These are phyloP conservation scores for Osmoderma eremita DNA, from an alignment of 2,888 invertebrate genomes.

Conservation along the genomic window DNA sequence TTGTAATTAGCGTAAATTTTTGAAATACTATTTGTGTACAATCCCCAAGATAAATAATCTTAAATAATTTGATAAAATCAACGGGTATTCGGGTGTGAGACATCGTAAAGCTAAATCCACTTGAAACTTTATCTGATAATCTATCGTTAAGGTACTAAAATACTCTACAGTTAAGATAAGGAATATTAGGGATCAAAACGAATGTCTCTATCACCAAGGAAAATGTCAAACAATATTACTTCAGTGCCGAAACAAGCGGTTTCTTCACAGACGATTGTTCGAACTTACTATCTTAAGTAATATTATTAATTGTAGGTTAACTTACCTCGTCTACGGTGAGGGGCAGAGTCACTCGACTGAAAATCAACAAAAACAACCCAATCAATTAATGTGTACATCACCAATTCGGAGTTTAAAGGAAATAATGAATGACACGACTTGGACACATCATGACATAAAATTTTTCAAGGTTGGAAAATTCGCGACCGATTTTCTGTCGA, in stretches of 20 bases:
- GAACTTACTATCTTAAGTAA: too few species aligned
- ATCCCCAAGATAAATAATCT: too few species aligned
- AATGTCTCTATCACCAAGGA: not conserved
- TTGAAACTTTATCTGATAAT: constrained; percentile 12
- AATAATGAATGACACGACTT: constrained; percentile 28
- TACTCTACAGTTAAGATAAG: not conserved
- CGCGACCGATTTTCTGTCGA: constrained; percentile 1
- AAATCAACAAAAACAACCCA: constrained; percentile 52
- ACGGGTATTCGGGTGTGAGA: too few species aligned
- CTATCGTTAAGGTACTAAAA: constrained; percentile 12
- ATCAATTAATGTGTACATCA: constrained; percentile 43
- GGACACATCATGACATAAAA: constrained; percentile 44
- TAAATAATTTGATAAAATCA: too few species aligned
- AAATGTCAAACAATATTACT: too few species aligned
- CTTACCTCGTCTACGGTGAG: constrained; percentile 97
- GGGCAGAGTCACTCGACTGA: constrained; percentile 94
- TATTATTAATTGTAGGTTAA: constrained; percentile 43
- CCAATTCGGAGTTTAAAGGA: constrained; percentile 33
- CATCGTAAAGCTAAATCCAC: not conserved
- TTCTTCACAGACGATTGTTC: not conserved
- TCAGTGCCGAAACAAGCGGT: too few species aligned
- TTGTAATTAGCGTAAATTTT: too few species aligned
- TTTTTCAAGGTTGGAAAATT: constrained; percentile 47
- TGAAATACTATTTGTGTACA: too few species aligned
- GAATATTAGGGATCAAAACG: not conserved